phyloP scores from a whole-genome alignment of 1,140 invertebrate genomes.

The Aphelenchoides avenae region DNA sequence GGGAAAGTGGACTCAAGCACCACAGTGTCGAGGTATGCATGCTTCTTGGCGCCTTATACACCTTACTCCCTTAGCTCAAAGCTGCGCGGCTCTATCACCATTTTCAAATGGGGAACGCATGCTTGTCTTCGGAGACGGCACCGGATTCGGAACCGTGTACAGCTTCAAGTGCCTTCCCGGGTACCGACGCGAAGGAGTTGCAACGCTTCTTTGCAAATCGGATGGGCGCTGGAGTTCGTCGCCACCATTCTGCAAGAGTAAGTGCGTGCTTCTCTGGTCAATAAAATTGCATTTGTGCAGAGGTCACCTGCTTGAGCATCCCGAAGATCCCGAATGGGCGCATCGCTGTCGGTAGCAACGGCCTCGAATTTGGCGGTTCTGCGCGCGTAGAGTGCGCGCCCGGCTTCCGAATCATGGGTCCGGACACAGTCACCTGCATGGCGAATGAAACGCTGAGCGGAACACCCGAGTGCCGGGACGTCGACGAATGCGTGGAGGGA shows the following conservation, averaged over 20 bases:
- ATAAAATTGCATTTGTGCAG: conserved; percentile 60
- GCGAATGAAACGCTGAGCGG: conserved; percentile 77
- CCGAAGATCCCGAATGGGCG: conserved; percentile 66
- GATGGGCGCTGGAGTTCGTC: conserved; percentile 91
- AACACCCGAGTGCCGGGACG: conserved; percentile 70
- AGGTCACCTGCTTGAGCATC: conserved; percentile 73
- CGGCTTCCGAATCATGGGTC: conserved; percentile 77
- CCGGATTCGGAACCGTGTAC: conserved; percentile 89
- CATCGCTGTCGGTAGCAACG: conserved; percentile 37
- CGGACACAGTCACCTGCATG: conserved; percentile 81
- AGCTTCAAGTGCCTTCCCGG: conserved; percentile 88
- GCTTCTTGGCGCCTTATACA: background rate
- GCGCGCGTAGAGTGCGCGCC: conserved; percentile 83
- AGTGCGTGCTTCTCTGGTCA: too few relatives aligned
- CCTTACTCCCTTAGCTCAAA: conserved; percentile 39
- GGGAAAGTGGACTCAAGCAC: conserved; percentile 49
- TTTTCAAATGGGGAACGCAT: conserved; percentile 80
- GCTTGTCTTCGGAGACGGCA: conserved; percentile 82
- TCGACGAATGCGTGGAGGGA: conserved; percentile 82
- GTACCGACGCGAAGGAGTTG: conserved; percentile 78
- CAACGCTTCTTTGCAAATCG: conserved; percentile 86
- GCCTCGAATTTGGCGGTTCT: conserved; percentile 82
- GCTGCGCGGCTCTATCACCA: conserved; percentile 81
- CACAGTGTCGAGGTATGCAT: conserved; percentile 28
- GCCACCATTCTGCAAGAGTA: conserved; percentile 79